Evolutionary conservation across 1,140 invertebrate species (phyloP).

Genomic region (Drosophila fuyamai): DNA sequence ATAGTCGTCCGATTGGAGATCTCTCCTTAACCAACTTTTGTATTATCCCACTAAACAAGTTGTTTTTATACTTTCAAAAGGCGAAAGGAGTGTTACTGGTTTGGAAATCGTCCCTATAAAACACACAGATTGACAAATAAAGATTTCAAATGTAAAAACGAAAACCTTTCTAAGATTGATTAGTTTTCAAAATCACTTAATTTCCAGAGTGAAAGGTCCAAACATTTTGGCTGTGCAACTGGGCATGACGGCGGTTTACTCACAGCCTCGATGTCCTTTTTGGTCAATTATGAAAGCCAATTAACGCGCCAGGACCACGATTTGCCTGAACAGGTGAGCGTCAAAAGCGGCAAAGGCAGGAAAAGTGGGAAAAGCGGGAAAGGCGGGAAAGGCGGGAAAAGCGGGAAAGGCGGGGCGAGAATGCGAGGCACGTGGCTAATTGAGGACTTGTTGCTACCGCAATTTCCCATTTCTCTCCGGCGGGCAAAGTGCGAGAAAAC

Average conservation of each 20-base stretch:
- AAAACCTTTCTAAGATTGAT: too few relatives aligned
- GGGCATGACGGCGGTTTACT: neutral
- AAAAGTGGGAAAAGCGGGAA: neutral
- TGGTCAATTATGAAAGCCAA: conserved; percentile 58
- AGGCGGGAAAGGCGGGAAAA: neutral
- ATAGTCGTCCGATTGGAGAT: too few relatives aligned
- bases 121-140: too few relatives aligned
- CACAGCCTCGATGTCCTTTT: conserved; percentile 23
- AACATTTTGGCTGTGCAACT: conserved; percentile 3
- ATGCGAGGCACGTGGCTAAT: conserved; percentile 39
- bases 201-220: too few relatives aligned
- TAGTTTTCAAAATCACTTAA: too few relatives aligned
- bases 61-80: neutral
- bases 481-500: conserved; percentile 23
- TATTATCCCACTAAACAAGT: too few relatives aligned
- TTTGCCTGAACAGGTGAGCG: conserved; percentile 11
- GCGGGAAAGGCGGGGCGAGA: conserved; percentile 5
- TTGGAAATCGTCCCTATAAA: too few relatives aligned
- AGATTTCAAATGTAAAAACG: too few relatives aligned
- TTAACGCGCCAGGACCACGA: conserved; percentile 45
- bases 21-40: too few relatives aligned
- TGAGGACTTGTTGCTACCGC: conserved; percentile 49
- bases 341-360: neutral
- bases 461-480: conserved; percentile 26
- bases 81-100: neutral